Evolutionary conservation across 1,140 invertebrate genomes (phyloP), one percentile per base, ranked within the genome.

Genomic region (Littorina saxatilis): DNA sequence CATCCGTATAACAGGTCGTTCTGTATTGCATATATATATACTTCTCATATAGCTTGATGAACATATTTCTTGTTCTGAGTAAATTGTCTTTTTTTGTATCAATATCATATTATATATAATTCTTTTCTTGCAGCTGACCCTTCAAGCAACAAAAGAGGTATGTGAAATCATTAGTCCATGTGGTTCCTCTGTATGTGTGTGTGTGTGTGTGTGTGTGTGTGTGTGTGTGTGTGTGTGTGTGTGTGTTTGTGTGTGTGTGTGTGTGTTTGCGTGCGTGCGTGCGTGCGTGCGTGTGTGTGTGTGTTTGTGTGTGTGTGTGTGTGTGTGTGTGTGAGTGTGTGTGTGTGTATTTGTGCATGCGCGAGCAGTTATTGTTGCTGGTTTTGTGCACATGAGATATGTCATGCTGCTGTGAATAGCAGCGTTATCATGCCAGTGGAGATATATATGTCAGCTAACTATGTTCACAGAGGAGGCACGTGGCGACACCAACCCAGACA

Each of bases 141-240:
- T 39, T 58, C 76, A 5, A 78, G 66, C 76, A 58, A 58, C 32
- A 78, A 78, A 55, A 78, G 76, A 78, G 76, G 76, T 78, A 66
- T 39, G 37, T 9, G 27, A 20, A 43, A 43, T 43, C 3, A n/a
- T 5, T 43, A 11, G 9, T 73, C 43, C 13, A 20, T 75, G n/a
- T n/a, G n/a, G n/a, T n/a, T n/a, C n/a, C n/a, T n/a, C n/a, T n/a
- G n/a, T n/a, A n/a, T 52, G 7, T n/a, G 7, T 75, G 47, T 29
- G 2, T 52, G 11, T 11, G 23, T 50, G 0, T 15, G 13, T 75
- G 32, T 27, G 13, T 35, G 40, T 2, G 23, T 52, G 1, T 2
- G 27, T 75, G 27, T 47, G 40, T 52, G 15, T 4, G 13, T 55
- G 27, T 32, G 32, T 52, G 7, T n/a, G 7, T 75, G 47, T 29